These are phyloP conservation scores for Stigmatopora nigra DNA, from an alignment of 2,113 vertebrate species.

Conservation along the genomic window DNA sequence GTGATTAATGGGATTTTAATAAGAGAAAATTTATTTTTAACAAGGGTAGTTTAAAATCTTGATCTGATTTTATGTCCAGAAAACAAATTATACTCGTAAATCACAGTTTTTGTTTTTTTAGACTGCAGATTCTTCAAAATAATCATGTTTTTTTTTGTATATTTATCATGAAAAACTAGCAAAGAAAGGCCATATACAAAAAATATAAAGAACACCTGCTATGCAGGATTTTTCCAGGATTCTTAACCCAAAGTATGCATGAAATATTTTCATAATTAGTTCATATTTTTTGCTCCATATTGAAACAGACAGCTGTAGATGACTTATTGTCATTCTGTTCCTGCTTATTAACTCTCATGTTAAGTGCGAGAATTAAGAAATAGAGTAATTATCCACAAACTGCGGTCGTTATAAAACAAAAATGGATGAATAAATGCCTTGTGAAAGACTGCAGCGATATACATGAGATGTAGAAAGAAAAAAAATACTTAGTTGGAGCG, in stretches of 20 bases:
- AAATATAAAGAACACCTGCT: background rate
- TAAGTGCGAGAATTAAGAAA: conserved; percentile 50
- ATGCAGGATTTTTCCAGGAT: background rate
- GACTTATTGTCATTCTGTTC: background rate
- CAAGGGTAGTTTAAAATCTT: too few relatives aligned
- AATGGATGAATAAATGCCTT: conserved; percentile 40
- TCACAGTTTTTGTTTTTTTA: too few relatives aligned
- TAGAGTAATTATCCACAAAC: conserved; percentile 43
- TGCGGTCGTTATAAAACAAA: conserved; percentile 44
- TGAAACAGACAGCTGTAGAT: background rate
- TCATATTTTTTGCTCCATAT: background rate
- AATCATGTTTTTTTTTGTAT: too few relatives aligned
- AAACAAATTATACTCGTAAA: too few relatives aligned
- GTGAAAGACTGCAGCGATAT: conserved; percentile 42
- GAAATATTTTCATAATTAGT: background rate
- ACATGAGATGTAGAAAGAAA: conserved; percentile 50
- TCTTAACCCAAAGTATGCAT: background rate
- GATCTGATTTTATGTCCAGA: too few relatives aligned
- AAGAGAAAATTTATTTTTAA: too few relatives aligned
- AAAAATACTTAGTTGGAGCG: conserved; percentile 47
- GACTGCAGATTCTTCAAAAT: too few relatives aligned
- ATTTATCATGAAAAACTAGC: background rate
- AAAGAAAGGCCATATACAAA: too few relatives aligned
- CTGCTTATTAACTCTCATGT: conserved; percentile 16
- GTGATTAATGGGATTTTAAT: too few relatives aligned